These are phyloP conservation scores for Crypturellus undulatus DNA, from an alignment of 2,113 vertebrate species.

Conservation along the genomic window DNA sequence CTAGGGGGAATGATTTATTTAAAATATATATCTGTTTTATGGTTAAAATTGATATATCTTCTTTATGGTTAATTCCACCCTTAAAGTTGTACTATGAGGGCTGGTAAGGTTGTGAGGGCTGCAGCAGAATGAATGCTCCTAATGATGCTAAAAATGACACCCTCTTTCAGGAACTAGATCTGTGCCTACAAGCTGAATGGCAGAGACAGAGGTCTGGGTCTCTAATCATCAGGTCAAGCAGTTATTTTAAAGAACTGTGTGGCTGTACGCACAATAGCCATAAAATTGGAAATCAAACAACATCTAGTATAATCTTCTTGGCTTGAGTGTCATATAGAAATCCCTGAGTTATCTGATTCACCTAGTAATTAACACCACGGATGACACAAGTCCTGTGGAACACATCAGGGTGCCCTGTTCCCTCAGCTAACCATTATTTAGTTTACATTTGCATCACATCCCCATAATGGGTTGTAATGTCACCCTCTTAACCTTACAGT, in stretches of 20 bases:
- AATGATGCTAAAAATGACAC: not conserved
- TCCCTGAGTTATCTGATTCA: not conserved
- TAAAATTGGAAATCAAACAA: not conserved
- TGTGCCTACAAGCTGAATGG: not conserved
- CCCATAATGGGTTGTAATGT: not conserved
- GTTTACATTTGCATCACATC: not conserved
- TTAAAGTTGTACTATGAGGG: not conserved
- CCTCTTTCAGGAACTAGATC: not conserved
- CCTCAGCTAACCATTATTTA: not conserved
- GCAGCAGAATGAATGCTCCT: not conserved
- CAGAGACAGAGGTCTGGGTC: too few species aligned
- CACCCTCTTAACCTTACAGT: not conserved
- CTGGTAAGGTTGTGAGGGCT: not conserved
- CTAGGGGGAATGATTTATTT: not conserved
- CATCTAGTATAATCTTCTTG: not conserved
- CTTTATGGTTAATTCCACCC: not conserved
- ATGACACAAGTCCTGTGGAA: not conserved
- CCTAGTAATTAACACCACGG: not conserved
- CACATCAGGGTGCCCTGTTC: not conserved
- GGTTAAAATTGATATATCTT: not conserved
- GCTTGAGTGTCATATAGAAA: not conserved
- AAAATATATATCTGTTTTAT: not conserved
- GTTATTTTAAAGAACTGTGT: not conserved
- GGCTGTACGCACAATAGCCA: not conserved
- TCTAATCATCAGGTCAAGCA: not conserved